Base-by-base conservation (phyloP, 2,888 invertebrate genomes). In the Heliconius erato region DNA sequence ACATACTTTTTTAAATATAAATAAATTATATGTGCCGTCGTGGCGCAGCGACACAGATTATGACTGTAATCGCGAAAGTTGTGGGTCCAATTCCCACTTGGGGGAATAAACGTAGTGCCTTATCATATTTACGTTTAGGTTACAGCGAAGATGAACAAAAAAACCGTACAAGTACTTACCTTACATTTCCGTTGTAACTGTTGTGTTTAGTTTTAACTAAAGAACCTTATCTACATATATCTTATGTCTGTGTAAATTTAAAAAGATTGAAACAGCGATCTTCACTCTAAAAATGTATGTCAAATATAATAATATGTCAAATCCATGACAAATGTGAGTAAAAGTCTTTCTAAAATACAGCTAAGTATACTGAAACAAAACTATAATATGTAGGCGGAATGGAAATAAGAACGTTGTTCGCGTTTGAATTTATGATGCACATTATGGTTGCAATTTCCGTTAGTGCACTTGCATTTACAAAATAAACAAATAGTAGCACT, bases 351-450 rank as follows among this genome's bases (percentile, higher is more conserved):
- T 63, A 76, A 40, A n/a, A 63, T 40, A 63, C 28, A 26, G 7
- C 44, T 72, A 72, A 72, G 16, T n/a, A 40, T 76, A 54, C 23
- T 40, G n/a, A 40, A 76, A 63, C 35, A 35, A 26, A 76, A 78
- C 78, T 49, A 68, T 49, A 68, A 68, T 78, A 68, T 68, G 49
- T 68, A 78, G 78, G 67, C 40, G 49, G 32, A 78, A 68, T 78
- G 44, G 78, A 67, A 78, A 49, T 78, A 68, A 78, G 79, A 77
- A 79, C 79, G 74, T 79, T 71, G 82, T 82, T 80, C 77, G 80
- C 69, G 76, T 77, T 82, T 76, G 82, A 71, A 82, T 82, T 82
- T 82, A 82, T 80, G 82, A 82, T 77, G 82, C 82, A 77, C 80
- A 80, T 82, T 82, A 82, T 80, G 80, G 71, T 80, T 65, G 82